Conservation (phyloP, 2,797 vertebrate species). For the Girardinus metallicus region DNA sequence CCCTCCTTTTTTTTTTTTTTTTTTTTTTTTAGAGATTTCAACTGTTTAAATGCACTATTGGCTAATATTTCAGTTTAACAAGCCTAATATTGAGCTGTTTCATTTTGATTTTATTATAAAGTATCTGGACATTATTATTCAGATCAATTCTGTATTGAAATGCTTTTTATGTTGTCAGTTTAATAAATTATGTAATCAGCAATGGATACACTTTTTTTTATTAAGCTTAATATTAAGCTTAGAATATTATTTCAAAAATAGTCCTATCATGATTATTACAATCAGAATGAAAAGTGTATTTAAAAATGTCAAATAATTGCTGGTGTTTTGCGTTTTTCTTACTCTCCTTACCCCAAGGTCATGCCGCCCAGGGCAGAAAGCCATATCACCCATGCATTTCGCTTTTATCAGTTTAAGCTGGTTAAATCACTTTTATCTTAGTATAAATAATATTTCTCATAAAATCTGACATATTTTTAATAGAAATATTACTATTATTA, state of each 20-base stretch:
- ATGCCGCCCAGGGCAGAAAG: neutral
- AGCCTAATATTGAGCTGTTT: neutral
- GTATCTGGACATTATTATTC: neutral
- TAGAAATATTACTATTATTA: no score
- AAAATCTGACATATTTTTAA: neutral
- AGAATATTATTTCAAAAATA: neutral
- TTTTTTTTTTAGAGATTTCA: no score
- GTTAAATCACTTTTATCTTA: neutral
- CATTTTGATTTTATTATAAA: neutral
- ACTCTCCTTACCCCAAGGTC: neutral
- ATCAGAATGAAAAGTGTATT: neutral
- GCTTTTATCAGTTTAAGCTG: neutral
- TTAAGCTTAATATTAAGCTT: neutral
- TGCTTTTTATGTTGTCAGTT: neutral
- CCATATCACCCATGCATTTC: neutral
- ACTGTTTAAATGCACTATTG: neutral
- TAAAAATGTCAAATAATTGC: neutral
- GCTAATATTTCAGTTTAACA: neutral
- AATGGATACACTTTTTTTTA: neutral
- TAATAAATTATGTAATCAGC: neutral
- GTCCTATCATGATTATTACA: neutral
- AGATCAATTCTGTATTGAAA: neutral
- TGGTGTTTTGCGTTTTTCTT: neutral
- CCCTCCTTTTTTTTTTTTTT: no score
- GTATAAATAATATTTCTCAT: neutral